phyloP scores from a whole-genome alignment of 1,140 invertebrate genomes.

The Eupristina koningsbergeri region DNA sequence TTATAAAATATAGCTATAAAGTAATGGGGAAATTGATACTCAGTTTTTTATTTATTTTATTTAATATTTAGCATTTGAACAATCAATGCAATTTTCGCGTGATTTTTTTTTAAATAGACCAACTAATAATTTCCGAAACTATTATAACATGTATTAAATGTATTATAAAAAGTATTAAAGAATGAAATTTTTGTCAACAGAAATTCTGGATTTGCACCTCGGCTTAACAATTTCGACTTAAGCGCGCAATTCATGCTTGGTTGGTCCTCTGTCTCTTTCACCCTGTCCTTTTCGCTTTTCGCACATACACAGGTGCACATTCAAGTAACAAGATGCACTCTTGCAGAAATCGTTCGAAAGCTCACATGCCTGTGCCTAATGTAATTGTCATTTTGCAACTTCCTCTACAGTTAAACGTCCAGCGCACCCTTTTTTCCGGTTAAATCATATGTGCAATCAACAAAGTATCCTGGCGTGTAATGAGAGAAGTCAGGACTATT shows the following conservation, averaged over 20 bases:
- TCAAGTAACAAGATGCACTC: not conserved
- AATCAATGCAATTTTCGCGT: no score
- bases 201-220: slow-evolving; percentile 1
- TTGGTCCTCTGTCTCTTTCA: not conserved
- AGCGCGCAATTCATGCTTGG: slow-evolving; percentile 30
- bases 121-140: no score
- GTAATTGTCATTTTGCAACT: not conserved
- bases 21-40: no score
- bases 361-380: slow-evolving; percentile 6
- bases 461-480: slow-evolving; percentile 6
- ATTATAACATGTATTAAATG: no score
- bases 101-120: no score
- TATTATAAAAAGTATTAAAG: no score
- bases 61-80: no score
- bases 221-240: not conserved
- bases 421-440: not conserved
- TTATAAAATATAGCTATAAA: no score
- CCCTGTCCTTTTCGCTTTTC: not conserved
- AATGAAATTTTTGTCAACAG: not conserved
- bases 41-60: no score
- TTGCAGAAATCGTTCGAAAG: slow-evolving; percentile 15
- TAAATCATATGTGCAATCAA: slow-evolving; percentile 3
- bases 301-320: not conserved
- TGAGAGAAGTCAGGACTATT: not conserved
- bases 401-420: not conserved